Base-by-base conservation (phyloP, 2,797 vertebrate genomes). In the Brachyalestes nurse region DNA sequence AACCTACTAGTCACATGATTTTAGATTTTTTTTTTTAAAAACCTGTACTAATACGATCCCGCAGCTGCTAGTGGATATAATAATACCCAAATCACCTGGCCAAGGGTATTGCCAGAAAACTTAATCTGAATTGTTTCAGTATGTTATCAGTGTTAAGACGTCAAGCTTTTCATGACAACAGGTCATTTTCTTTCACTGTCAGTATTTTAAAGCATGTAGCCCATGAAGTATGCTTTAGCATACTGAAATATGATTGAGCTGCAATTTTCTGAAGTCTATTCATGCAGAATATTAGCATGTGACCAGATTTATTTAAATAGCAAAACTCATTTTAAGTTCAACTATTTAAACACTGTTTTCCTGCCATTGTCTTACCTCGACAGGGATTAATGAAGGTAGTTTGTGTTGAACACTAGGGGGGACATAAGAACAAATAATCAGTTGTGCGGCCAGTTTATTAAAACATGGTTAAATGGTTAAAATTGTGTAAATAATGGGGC, bases 171-270 rank as follows among this genome's bases (percentile, higher is more conserved):
- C 53, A 69, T 45, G 42, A 53, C 49, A 42, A 65, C 4, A 19
- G 65, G 13, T 75, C 1, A 61, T 53, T 60, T 49, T 62, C 21
- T 61, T 58, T 45, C 28, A 77, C 28, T 13, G 9, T 75, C 58
- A 72, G 75, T 78, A 47, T 82, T 82, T 51, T 21, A 77, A 65
- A 70, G 70, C 60, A 40, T 61, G 69, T 12, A 66, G 23, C n/a
- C 53, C 23, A 51, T 57, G 13, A 60, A 8, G 61, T 23, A 61
- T 58, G 38, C 55, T 28, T 17, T 47, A 13, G 45, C 53, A 45
- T 38, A 45, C 47, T 51, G 23, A 7, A 57, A 57, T 17, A n/a
- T 19, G 9, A 51, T 80, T n/a, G 23, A 16, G 53, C 25, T 69
- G 51, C 19, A 55, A 23, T 49, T 75, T 49, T 75, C 28, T 0